phyloP scores from a whole-genome alignment of 1,140 invertebrate species.

The Sweltsa coloradensis region DNA sequence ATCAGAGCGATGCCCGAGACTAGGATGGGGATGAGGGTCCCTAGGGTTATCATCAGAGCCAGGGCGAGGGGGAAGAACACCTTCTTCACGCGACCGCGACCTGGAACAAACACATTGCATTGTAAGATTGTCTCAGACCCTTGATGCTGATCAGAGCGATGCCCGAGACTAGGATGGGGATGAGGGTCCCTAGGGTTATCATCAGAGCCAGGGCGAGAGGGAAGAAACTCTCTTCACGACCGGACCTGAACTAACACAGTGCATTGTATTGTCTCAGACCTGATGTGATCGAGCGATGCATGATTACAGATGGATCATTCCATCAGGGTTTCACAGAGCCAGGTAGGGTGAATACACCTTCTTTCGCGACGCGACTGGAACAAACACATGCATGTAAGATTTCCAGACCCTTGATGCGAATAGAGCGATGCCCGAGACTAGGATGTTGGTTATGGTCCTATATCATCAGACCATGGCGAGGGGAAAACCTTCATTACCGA shows the following conservation, averaged over 20 bases:
- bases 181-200: slow-evolving; percentile 44
- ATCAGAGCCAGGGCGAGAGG: slow-evolving; percentile 46
- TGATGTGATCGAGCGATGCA: slow-evolving; percentile 44
- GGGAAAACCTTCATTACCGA: no score
- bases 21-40: slow-evolving; percentile 45
- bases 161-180: slow-evolving; percentile 45
- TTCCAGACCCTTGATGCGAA: no score
- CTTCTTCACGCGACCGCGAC: slow-evolving; percentile 42
- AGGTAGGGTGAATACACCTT: no score
- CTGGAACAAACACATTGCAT: slow-evolving; percentile 38
- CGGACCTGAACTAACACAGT: slow-evolving; percentile 39
- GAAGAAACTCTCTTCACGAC: slow-evolving; percentile 44
- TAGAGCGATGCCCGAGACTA: no score
- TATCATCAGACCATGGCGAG: no score
- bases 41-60: slow-evolving; percentile 45
- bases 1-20: slow-evolving; percentile 44
- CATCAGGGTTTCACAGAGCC: slow-evolving; percentile 44
- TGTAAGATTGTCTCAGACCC: no score
- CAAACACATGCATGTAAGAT: no score
- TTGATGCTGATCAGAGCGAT: slow-evolving; percentile 49
- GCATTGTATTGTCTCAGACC: no score
- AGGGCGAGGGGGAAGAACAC: slow-evolving; percentile 46
- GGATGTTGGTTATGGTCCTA: no score
- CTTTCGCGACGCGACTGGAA: no score
- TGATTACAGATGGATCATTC: slow-evolving; percentile 48